phyloP scores from a whole-genome alignment of 2,113 vertebrate species.

The Dipodomys stephensi region DNA sequence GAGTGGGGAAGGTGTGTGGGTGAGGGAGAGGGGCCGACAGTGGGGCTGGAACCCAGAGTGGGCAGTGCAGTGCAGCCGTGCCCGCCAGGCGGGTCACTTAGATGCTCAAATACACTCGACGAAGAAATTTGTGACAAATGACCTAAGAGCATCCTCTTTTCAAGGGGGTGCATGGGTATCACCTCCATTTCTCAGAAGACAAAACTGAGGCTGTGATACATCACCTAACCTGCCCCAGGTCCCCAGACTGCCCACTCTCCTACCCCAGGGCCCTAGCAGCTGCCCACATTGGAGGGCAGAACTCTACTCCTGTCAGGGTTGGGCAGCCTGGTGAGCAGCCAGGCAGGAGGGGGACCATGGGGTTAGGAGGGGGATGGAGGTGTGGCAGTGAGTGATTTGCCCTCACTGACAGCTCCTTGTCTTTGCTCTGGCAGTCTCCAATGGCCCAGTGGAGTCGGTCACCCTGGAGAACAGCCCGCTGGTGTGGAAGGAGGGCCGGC shows the following conservation, averaged over 20 bases:
- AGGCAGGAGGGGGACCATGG: not conserved
- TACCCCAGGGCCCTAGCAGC: not conserved
- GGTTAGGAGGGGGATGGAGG: not conserved
- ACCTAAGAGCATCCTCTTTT: not conserved
- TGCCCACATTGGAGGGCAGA: not conserved
- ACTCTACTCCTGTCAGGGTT: not conserved
- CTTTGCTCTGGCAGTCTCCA: conserved; percentile 87
- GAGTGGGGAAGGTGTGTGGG: not conserved
- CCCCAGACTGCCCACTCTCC: not conserved
- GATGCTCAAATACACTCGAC: not conserved
- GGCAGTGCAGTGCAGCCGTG: not conserved
- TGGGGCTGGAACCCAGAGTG: not conserved
- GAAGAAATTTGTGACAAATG: not conserved
- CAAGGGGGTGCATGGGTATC: no score
- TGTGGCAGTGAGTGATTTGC: fast-evolving
- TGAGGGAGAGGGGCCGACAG: no score
- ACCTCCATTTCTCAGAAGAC: not conserved
- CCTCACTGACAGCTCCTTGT: not conserved
- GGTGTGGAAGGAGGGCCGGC: conserved; percentile 95
- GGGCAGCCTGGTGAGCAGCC: not conserved
- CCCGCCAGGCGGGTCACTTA: not conserved
- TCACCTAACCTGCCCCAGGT: not conserved
- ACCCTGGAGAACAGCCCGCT: conserved; percentile 91
- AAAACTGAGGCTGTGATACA: not conserved
- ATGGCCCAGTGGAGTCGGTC: conserved; percentile 90